Evolutionary conservation across 2,888 invertebrate species (phyloP).

Genomic region (Congeria kusceri): DNA sequence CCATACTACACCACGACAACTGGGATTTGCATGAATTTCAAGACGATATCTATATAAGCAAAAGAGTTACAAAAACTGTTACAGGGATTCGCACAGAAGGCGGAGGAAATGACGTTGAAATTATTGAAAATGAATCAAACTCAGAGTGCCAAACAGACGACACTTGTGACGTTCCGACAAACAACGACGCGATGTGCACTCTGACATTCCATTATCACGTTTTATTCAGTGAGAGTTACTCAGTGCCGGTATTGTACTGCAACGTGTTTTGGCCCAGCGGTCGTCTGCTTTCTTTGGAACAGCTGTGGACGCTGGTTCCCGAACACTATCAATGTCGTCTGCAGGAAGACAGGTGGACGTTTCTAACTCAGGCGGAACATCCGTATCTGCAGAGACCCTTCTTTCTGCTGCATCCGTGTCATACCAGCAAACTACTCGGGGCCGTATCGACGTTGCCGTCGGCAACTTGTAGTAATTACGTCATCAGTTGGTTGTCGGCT

Average conservation of each 20-base stretch:
- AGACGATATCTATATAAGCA: not conserved
- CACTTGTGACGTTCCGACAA: not conserved
- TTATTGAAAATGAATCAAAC: not conserved
- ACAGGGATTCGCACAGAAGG: not conserved
- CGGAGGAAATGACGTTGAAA: not conserved
- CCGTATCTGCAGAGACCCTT: conserved; percentile 83
- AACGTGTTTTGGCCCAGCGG: conserved; percentile 81
- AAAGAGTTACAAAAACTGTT: no score
- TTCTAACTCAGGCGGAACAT: conserved; percentile 84
- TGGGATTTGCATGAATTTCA: conserved; percentile 1
- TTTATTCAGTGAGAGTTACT: conserved; percentile 84
- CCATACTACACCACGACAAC: not conserved
- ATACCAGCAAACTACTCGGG: conserved; percentile 82
- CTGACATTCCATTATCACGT: conserved; percentile 84
- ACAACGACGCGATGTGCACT: not conserved
- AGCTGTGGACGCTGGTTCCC: conserved; percentile 79
- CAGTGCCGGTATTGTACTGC: conserved; percentile 85
- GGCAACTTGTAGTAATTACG: conserved; percentile 70
- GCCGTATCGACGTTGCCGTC: conserved; percentile 48
- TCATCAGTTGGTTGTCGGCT: conserved; percentile 81
- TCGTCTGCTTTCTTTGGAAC: conserved; percentile 73
- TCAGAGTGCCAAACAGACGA: not conserved
- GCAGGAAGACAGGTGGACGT: conserved; percentile 79
- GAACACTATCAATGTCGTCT: conserved; percentile 69
- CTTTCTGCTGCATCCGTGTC: conserved; percentile 85